Evolutionary conservation across 1,140 invertebrate species (phyloP).

Genomic region (Drosophila erecta): DNA sequence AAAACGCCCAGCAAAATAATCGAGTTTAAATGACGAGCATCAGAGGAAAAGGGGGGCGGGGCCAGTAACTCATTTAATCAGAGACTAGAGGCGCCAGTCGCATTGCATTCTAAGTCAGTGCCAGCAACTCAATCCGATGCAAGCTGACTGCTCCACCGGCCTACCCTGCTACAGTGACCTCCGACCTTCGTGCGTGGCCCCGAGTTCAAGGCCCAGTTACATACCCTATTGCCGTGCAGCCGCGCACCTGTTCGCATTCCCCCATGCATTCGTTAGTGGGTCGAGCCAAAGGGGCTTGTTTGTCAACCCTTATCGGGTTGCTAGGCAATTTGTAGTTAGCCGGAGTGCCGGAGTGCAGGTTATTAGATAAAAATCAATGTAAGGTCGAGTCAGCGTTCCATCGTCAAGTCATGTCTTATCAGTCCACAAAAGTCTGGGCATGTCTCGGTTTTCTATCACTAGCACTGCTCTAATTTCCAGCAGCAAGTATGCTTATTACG

Average conservation of each 20-base stretch:
- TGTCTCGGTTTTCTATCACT: constrained; percentile 31
- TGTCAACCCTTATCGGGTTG: constrained; percentile 54
- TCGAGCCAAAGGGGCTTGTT: constrained; percentile 34
- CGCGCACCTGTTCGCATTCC: constrained; percentile 61
- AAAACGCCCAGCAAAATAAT: constrained; percentile 42
- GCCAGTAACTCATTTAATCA: constrained; percentile 22
- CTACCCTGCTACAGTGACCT: constrained; percentile 23
- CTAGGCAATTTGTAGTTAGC: constrained; percentile 28
- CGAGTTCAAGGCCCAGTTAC: constrained; percentile 65
- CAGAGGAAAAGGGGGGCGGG: background rate
- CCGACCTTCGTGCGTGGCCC: constrained; percentile 48
- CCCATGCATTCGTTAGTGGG: constrained; percentile 55
- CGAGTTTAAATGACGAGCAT: background rate
- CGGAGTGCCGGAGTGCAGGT: background rate
- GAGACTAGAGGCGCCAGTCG: constrained; percentile 28
- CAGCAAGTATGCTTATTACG: constrained; percentile 26
- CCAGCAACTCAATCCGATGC: constrained; percentile 13
- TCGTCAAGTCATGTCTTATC: constrained; percentile 28
- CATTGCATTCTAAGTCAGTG: background rate
- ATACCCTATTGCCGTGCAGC: constrained; percentile 6
- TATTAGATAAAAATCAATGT: constrained; percentile 69
- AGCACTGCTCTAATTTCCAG: constrained; percentile 66
- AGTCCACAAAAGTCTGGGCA: background rate
- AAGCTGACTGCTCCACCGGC: constrained; percentile 11
- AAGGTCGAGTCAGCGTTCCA: constrained; percentile 34